Percentiles rank a stretch among this genome's conserved stretches.
phyloP scores from a whole-genome alignment of 2,113 vertebrate genomes.

The Microcebus murinus region DNA sequence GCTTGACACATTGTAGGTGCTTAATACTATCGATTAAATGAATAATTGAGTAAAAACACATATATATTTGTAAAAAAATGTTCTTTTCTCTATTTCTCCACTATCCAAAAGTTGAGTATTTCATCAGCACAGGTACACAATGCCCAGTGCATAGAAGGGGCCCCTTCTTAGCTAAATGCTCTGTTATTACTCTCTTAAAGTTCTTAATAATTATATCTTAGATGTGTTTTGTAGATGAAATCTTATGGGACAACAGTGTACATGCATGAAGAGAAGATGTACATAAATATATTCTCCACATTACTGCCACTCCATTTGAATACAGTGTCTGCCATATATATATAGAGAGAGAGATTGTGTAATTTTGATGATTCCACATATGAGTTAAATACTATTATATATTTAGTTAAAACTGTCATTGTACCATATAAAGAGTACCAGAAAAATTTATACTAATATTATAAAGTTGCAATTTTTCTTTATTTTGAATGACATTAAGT shows the following conservation, averaged over 20 bases:
- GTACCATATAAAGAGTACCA: background rate
- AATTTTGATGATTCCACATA: background rate
- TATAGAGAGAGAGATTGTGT: background rate
- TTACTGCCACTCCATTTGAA: background rate
- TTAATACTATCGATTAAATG: background rate
- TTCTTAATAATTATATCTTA: background rate
- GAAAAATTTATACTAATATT: background rate
- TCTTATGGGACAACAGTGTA: background rate
- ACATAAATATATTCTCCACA: background rate
- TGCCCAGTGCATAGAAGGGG: rapidly evolving
- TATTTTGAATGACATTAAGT: background rate
- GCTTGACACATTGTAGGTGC: rapidly evolving
- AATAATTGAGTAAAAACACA: background rate
- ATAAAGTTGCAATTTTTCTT: background rate
- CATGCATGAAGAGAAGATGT: background rate
- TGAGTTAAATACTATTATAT: background rate
- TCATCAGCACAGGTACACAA: rapidly evolving
- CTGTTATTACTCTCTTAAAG: background rate
- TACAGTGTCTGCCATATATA: background rate
- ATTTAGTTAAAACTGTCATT: background rate
- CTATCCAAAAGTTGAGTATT: background rate
- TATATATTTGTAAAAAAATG: background rate
- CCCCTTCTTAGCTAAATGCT: background rate
- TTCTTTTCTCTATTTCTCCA: background rate
- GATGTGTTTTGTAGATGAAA: background rate